These are phyloP conservation scores for Nephrotoma flavescens DNA, from an alignment of 2,888 invertebrate genomes.

Conservation along the genomic window DNA sequence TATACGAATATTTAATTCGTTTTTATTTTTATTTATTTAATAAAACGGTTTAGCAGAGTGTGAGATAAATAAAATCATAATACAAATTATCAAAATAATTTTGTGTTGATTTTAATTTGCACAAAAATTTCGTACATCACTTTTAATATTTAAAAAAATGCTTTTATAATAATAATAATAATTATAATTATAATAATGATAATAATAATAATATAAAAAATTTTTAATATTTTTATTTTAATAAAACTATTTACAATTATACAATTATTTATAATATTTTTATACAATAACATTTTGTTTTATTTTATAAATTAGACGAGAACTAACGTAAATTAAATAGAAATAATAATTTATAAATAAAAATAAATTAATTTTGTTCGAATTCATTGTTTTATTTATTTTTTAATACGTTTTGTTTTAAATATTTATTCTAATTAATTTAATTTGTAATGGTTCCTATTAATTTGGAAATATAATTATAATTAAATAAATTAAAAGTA, in stretches of 20 bases:
- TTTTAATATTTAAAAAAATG: constrained; percentile 13
- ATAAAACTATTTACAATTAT: constrained; percentile 4
- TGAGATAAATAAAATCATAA: not conserved
- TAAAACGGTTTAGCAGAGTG: not conserved
- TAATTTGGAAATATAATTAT: not conserved
- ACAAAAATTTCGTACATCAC: constrained; percentile 14
- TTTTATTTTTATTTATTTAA: not conserved
- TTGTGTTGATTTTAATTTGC: not conserved
- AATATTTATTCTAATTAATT: constrained; percentile 1
- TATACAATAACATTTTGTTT: not conserved
- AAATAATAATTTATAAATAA: not conserved
- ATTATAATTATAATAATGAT: not conserved
- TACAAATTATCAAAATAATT: not conserved
- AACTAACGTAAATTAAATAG: not conserved
- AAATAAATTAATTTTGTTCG: not conserved
- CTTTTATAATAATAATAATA: not conserved
- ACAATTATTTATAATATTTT: constrained; percentile 1
- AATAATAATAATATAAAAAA: constrained; percentile 3
- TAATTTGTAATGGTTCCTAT: not conserved
- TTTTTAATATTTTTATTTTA: not conserved
- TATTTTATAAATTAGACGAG: not conserved
- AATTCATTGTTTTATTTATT: not conserved
- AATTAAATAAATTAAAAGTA: not conserved
- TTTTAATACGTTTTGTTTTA: not conserved
- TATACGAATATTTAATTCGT: not conserved